phyloP scores from a whole-genome alignment of 2,888 invertebrate genomes.

The Drosophila imparisetae region DNA sequence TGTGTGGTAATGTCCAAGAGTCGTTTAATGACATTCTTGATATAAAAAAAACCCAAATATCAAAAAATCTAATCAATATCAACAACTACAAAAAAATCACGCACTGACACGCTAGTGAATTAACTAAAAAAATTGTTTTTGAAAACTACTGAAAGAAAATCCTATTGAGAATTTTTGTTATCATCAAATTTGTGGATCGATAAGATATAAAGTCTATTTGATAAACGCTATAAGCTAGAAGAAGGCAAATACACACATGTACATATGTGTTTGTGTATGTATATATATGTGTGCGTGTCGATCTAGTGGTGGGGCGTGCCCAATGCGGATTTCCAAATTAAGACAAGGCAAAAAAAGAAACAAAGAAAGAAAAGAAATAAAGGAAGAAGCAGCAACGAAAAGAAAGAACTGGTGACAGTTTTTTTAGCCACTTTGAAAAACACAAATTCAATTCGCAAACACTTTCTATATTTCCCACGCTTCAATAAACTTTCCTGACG shows the following conservation, averaged over 20 bases:
- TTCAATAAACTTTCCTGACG: slow-evolving; percentile 44
- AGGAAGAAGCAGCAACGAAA: slow-evolving; percentile 6
- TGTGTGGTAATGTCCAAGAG: slow-evolving; percentile 41
- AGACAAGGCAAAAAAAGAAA: slow-evolving; percentile 4
- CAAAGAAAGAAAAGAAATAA: slow-evolving; percentile 7
- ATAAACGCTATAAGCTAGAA: slow-evolving; percentile 22
- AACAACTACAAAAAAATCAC: slow-evolving; percentile 41
- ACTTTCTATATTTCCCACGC: slow-evolving; percentile 78
- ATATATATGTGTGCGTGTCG: slow-evolving; percentile 10
- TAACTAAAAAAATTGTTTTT: background rate
- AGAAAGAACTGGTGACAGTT: slow-evolving; percentile 40
- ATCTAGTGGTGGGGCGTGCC: slow-evolving; percentile 34
- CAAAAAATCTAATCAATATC: slow-evolving; percentile 33
- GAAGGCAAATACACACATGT: background rate
- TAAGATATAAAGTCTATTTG: slow-evolving; percentile 46
- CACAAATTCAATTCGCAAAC: slow-evolving; percentile 49
- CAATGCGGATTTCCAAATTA: slow-evolving; percentile 26
- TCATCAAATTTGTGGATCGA: slow-evolving; percentile 48
- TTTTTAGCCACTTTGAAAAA: slow-evolving; percentile 28
- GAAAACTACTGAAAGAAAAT: slow-evolving; percentile 1
- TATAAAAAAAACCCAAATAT: slow-evolving; percentile 19
- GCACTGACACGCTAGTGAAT: slow-evolving; percentile 41
- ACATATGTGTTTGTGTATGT: background rate
- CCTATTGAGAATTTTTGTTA: slow-evolving; percentile 37
- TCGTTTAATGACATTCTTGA: slow-evolving; percentile 32